A percentile compares a stretch with the other conserved stretches of the same genome.
Evolutionary conservation across 2,797 vertebrate genomes (phyloP).

Genomic region (Halcyon smyrnensis): DNA sequence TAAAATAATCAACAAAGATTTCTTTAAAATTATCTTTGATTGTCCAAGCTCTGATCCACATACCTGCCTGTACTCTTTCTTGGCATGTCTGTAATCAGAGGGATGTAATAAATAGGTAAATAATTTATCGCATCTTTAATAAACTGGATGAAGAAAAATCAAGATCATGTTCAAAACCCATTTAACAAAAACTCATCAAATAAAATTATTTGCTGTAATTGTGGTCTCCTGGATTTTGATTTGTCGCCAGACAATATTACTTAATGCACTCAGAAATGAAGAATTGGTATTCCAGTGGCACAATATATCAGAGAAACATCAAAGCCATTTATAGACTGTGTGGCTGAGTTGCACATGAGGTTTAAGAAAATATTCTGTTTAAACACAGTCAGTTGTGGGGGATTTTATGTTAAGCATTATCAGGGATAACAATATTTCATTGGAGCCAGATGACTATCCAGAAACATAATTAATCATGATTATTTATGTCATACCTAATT

Average conservation of each 20-base stretch:
- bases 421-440: slow-evolving; percentile 54
- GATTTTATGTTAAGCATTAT: background rate
- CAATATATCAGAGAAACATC: slow-evolving; percentile 17
- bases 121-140: background rate
- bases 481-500: slow-evolving; percentile 72
- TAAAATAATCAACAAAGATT: background rate
- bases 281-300: slow-evolving; percentile 23
- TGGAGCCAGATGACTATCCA: slow-evolving; percentile 62
- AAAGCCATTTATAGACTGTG: slow-evolving; percentile 35
- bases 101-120: background rate
- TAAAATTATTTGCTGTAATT: slow-evolving; percentile 32
- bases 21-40: background rate
- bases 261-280: slow-evolving; percentile 42
- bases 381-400: background rate
- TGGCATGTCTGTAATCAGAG: background rate
- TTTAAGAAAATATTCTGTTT: slow-evolving; percentile 54
- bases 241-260: slow-evolving; percentile 16
- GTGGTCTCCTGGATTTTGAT: slow-evolving; percentile 23
- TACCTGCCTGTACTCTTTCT: background rate
- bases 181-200: slow-evolving; percentile 13
- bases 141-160: background rate
- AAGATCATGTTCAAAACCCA: background rate
- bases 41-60: background rate
- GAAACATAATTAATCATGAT: slow-evolving; percentile 67
- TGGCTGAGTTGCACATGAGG: background rate